Evolutionary conservation across 2,113 vertebrate genomes (phyloP).

Genomic region (Empidonax alnorum): DNA sequence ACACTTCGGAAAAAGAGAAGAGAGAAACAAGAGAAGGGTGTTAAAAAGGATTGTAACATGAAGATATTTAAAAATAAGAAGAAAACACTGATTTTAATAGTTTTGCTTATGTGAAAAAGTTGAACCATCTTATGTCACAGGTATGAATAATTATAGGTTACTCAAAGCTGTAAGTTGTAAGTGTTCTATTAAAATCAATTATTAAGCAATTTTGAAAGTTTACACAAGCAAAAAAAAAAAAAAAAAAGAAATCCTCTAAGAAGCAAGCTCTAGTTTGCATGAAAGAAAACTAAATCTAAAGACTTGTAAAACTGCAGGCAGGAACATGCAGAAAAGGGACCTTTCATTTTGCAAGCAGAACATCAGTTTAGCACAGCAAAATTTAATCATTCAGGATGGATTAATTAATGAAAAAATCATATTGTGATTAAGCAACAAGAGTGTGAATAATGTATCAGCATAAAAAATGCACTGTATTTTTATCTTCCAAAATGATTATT

Average conservation of each 20-base stretch:
- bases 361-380: slow-evolving; percentile 58
- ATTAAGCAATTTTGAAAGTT: neutral
- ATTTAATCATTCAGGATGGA: slow-evolving; percentile 68
- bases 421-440: slow-evolving; percentile 61
- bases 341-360: slow-evolving; percentile 58
- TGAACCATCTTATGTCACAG: neutral
- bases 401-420: slow-evolving; percentile 69
- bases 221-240: neutral
- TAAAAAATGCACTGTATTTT: slow-evolving; percentile 49
- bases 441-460: slow-evolving; percentile 45
- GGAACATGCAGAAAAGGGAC: slow-evolving; percentile 69
- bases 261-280: slow-evolving; percentile 75
- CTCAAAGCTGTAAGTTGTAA: neutral
- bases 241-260: slow-evolving; percentile 72
- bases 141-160: neutral
- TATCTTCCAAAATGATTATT: slow-evolving; percentile 71
- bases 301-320: slow-evolving; percentile 66
- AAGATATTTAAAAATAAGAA: neutral
- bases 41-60: neutral
- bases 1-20: neutral
- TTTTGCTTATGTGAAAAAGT: neutral
- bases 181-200: neutral
- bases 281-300: slow-evolving; percentile 53
- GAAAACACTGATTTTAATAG: neutral
- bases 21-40: neutral